Conservation (phyloP, 1,140 invertebrate species). For the Drosophila chauvacae region DNA sequence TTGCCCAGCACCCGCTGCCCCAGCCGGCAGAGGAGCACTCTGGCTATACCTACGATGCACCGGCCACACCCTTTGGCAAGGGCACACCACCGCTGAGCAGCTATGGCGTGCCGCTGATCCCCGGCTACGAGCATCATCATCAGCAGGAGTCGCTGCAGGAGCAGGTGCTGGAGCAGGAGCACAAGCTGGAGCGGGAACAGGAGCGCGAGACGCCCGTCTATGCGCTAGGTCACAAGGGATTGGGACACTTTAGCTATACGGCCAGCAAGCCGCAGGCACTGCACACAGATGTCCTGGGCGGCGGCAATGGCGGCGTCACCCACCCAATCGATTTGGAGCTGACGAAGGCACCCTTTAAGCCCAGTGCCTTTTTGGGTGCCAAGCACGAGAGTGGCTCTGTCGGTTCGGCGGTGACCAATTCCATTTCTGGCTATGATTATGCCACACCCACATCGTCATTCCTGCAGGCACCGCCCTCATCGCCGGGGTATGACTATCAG, state of each 20-base stretch:
- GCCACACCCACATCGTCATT: constrained; percentile 61
- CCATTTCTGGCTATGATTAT: constrained; percentile 59
- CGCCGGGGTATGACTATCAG: constrained; percentile 68
- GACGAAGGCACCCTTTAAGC: constrained; percentile 71
- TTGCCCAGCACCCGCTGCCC: constrained; percentile 31
- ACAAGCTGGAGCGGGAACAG: constrained; percentile 22
- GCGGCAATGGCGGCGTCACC: neutral
- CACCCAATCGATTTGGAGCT: constrained; percentile 27
- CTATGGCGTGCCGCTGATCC: constrained; percentile 61
- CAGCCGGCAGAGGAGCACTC: constrained; percentile 36
- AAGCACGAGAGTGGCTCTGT: constrained; percentile 51
- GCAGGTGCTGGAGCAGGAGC: constrained; percentile 41
- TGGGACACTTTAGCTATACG: constrained; percentile 75
- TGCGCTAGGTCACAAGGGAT: constrained; percentile 75
- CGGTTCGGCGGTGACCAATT: constrained; percentile 2
- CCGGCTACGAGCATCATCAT: constrained; percentile 60
- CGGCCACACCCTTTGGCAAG: constrained; percentile 51
- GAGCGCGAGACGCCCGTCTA: constrained; percentile 62
- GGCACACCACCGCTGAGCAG: constrained; percentile 54
- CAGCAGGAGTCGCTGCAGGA: constrained; percentile 48
- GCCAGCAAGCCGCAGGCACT: constrained; percentile 73
- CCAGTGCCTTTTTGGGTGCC: constrained; percentile 75
- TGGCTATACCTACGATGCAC: constrained; percentile 58
- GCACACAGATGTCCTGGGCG: constrained; percentile 51
- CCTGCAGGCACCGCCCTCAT: constrained; percentile 55